phyloP scores from a whole-genome alignment of 2,113 vertebrate genomes.

The Crocuta crocuta region DNA sequence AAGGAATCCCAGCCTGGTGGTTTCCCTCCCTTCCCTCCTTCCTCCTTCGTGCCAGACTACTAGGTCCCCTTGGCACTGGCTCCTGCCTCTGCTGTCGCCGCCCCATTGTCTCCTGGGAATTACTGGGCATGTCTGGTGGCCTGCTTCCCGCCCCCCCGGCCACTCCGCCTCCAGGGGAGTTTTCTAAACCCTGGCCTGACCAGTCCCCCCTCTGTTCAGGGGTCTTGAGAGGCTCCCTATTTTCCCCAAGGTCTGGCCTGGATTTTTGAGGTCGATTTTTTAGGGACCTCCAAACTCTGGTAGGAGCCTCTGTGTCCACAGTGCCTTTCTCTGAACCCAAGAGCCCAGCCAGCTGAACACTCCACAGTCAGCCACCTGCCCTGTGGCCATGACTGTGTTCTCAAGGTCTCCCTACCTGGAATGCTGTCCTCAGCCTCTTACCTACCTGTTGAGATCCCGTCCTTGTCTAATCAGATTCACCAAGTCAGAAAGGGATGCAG shows the following conservation, averaged over 20 bases:
- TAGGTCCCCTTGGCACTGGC: background rate
- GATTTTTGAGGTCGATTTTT: background rate
- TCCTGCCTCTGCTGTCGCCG: background rate
- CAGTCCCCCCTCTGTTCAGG: background rate
- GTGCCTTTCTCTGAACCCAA: background rate
- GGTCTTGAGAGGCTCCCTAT: background rate
- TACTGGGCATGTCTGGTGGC: background rate
- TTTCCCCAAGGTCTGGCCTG: background rate
- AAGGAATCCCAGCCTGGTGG: background rate
- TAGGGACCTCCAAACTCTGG: background rate
- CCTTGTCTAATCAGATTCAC: background rate
- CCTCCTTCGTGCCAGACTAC: too few relatives aligned
- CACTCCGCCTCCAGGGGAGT: background rate
- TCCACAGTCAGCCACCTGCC: fast-evolving
- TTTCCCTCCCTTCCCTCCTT: background rate
- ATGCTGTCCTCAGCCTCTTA: background rate
- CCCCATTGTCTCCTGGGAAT: background rate
- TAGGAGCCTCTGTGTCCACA: background rate
- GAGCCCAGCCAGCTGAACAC: background rate
- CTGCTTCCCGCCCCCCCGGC: background rate
- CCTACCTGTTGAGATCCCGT: background rate
- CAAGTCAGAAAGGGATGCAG: background rate
- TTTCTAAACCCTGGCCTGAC: background rate
- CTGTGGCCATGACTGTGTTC: background rate
- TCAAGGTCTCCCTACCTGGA: background rate